Conservation (phyloP, 2,797 vertebrate genomes). For the Mormyrops boulengeri region DNA sequence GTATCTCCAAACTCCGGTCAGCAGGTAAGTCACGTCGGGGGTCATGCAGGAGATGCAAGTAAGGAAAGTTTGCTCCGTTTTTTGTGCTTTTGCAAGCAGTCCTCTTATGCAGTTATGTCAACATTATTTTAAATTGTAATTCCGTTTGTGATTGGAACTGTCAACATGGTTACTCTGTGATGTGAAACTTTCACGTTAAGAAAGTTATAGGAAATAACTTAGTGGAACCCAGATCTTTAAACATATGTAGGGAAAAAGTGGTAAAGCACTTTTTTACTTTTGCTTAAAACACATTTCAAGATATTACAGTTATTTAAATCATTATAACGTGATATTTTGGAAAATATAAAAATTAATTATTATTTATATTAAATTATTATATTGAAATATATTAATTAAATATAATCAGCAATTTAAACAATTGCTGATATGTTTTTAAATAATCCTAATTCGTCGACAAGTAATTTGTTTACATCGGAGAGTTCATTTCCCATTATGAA, state of each 20-base stretch:
- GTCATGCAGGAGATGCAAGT: conserved; percentile 14
- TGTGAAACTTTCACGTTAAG: not conserved
- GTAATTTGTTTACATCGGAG: not conserved
- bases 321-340: not conserved
- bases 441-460: not conserved
- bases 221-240: not conserved
- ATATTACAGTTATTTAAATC: not conserved
- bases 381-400: not conserved
- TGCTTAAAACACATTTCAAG: not conserved
- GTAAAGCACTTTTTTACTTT: not conserved
- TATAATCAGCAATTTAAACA: not conserved
- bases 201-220: not conserved
- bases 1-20: conserved; percentile 69
- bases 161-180: not conserved
- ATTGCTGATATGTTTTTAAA: conserved; percentile 31
- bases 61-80: not conserved
- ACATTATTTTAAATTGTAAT: not conserved
- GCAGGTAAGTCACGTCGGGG: conserved; percentile 60
- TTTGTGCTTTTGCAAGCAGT: not conserved
- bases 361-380: no score
- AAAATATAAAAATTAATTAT: not conserved
- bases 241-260: not conserved
- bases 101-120: not conserved
- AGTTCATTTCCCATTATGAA: not conserved
- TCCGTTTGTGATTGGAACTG: not conserved